Evolutionary conservation across 1,140 invertebrate genomes (phyloP), one percentile per base, ranked within the genome.

Genomic region (Drosophila mojavensis): DNA sequence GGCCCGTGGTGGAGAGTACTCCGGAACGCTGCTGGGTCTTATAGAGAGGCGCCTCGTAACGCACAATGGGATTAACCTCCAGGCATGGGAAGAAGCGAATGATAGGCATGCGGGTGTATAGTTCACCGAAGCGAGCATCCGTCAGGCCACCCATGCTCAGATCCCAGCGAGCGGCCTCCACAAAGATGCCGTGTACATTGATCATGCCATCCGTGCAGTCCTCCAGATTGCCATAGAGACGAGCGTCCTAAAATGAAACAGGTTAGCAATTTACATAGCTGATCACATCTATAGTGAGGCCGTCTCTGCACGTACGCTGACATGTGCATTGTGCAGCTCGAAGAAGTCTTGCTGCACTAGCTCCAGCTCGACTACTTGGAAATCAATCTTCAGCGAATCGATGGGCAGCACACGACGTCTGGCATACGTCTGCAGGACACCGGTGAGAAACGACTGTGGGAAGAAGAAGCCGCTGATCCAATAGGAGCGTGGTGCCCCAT

Each of bases 381-480:
- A 98, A 84, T 97, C 95, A 78, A 98, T 96, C 91, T 95, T 95
- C 0, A 98, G 93, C 56, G 96, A 95, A 93, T 98, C 97, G 36
- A 98, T 98, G 1, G 97, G 97, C 50, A 97, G 94, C 36, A 95
- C 94, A 75, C 97, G 96, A 80, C 96, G 96, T 41, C 97, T 93
- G 1, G 97, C 96, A 92, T 95, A 96, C 0, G 97, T 97, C 93
- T 98, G 97, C 54, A 98, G 93, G 13, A 96, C 94, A 4, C 97
- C 97, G 5, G 97, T 98, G 62, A 98, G 94, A 86, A 98, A 97
- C 43, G 97, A 97, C 94, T 98, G 97, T 0, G 97, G 97, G 91
- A 98, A 98, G 92, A 97, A 98, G 81, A 98, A 95, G 15, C 97
- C 97, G 43, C 97, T 97, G 33, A 98, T 92, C 97, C 97, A 98